Evolutionary conservation across 2,888 invertebrate genomes (phyloP).

Genomic region (Lasioglossum pauxillum): DNA sequence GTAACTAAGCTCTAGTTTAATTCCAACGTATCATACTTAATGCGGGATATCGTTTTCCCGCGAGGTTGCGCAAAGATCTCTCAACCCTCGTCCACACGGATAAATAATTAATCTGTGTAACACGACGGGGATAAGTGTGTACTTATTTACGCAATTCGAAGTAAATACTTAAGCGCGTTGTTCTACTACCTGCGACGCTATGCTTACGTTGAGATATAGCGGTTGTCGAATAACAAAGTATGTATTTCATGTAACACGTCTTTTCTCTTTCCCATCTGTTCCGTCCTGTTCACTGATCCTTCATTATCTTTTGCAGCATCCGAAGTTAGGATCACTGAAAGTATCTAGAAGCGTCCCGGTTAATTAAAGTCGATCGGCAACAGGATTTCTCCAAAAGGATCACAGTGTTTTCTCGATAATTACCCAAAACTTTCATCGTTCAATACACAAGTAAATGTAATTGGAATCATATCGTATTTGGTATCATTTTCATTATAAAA

Average conservation of each 20-base stretch:
- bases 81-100: conserved; percentile 35
- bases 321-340: no score
- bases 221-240: conserved; percentile 77
- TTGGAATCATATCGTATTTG: no score
- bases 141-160: conserved; percentile 72
- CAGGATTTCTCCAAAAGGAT: background rate
- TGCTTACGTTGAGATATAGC: conserved; percentile 71
- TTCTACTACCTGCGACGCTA: conserved; percentile 60
- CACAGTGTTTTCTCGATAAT: no score
- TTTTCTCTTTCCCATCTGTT: conserved; percentile 20
- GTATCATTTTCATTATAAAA: no score
- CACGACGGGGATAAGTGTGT: conserved; percentile 72
- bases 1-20: conserved; percentile 32
- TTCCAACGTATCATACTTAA: conserved; percentile 32
- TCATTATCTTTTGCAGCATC: no score
- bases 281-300: background rate
- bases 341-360: no score
- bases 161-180: conserved; percentile 70
- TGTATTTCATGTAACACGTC: conserved; percentile 76
- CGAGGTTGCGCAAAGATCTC: conserved; percentile 8
- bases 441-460: no score
- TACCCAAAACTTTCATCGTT: no score
- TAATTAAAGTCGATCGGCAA: no score
- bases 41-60: background rate
- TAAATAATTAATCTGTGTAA: conserved; percentile 54